A percentile compares a stretch with the other conserved stretches of the same genome.
phyloP scores from a whole-genome alignment of 92 coral and sea anemone species.

The Phymanthus crucifer region DNA sequence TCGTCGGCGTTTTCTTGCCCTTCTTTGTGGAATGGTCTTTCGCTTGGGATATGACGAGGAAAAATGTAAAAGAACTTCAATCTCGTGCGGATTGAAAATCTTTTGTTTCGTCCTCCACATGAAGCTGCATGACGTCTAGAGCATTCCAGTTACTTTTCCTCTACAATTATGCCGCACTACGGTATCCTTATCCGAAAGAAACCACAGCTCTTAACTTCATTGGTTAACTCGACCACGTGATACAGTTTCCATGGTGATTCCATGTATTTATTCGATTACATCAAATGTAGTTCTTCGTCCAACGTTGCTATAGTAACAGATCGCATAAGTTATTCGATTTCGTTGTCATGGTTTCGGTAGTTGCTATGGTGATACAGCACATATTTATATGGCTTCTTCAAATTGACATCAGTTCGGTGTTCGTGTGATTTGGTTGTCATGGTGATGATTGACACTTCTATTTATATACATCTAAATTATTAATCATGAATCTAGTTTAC shows the following conservation, averaged over 20 bases:
- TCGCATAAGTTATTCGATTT: background rate
- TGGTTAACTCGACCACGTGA: background rate
- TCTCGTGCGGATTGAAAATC: no score
- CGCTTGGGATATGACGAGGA: no score
- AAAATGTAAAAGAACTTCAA: no score
- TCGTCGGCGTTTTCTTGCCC: no score
- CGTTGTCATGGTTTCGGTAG: background rate
- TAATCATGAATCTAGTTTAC: background rate
- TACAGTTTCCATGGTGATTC: background rate
- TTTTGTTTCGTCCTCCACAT: no score
- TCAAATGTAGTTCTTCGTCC: background rate
- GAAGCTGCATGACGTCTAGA: no score
- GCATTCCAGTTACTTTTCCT: background rate
- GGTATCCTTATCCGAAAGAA: background rate
- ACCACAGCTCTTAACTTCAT: background rate
- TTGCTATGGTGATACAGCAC: background rate
- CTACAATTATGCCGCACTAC: background rate
- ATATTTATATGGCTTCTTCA: background rate
- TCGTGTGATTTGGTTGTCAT: background rate
- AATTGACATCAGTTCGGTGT: conserved; percentile 2
- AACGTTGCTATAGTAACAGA: background rate
- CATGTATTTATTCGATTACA: background rate
- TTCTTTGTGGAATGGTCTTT: no score
- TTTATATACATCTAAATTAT: background rate
- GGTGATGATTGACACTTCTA: conserved; percentile 1